Conservation (phyloP, 2,797 vertebrate genomes). For the Falco novaeseelandiae region DNA sequence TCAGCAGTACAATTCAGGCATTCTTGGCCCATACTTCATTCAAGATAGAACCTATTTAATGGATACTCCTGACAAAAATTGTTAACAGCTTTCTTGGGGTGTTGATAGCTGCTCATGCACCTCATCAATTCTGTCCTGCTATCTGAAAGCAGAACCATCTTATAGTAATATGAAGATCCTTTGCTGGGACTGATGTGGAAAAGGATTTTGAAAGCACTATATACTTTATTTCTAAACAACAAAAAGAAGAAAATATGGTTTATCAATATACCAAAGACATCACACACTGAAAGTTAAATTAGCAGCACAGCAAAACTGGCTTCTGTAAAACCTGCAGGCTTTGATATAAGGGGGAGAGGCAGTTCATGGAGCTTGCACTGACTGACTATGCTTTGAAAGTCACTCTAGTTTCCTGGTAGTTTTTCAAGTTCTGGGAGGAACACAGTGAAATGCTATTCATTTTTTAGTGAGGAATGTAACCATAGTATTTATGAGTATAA, state of each 20-base stretch:
- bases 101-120: not conserved
- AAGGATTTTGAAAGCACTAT: not conserved
- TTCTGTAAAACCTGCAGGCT: not conserved
- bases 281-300: not conserved
- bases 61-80: not conserved
- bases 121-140: conserved; percentile 28
- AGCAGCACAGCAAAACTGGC: not conserved
- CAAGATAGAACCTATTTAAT: conserved; percentile 8
- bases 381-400: not conserved
- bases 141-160: not conserved
- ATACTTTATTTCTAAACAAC: not conserved
- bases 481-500: not conserved
- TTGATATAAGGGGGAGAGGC: not conserved
- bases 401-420: not conserved
- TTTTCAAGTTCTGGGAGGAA: not conserved
- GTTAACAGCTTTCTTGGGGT: conserved; percentile 22
- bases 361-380: not conserved
- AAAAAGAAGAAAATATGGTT: not conserved
- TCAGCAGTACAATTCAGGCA: not conserved
- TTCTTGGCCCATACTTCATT: not conserved
- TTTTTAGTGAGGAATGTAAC: not conserved
- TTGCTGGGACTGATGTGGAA: not conserved
- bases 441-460: not conserved
- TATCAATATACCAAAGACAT: not conserved
- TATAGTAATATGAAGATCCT: not conserved